Evolutionary conservation across 1,140 invertebrate genomes (phyloP).

Genomic region (Drosophila sp.): DNA sequence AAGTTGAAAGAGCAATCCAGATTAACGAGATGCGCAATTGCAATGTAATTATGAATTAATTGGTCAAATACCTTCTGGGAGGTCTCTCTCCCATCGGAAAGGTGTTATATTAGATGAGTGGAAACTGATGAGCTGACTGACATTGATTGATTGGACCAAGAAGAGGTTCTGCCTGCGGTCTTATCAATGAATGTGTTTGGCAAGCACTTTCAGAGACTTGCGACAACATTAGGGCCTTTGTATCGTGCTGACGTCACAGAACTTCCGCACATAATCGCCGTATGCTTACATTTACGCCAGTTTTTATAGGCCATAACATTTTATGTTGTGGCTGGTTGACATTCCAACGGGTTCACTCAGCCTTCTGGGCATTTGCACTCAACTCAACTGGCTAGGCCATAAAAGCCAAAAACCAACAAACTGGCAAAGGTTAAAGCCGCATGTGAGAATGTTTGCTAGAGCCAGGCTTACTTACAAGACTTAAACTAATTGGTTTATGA

Average conservation of each 20-base stretch:
- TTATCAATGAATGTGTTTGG: conserved; percentile 5
- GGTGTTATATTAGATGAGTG: conserved; percentile 1
- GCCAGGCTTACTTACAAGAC: background rate
- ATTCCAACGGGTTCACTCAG: conserved; percentile 16
- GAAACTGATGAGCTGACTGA: background rate
- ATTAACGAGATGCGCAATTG: conserved; percentile 30
- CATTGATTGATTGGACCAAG: background rate
- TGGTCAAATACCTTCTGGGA: background rate
- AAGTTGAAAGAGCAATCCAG: background rate
- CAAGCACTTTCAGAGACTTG: conserved; percentile 1
- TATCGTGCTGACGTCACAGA: background rate
- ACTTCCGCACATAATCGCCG: conserved; percentile 30
- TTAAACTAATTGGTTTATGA: conserved; percentile 1
- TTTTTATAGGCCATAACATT: conserved; percentile 54
- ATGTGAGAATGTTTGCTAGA: background rate
- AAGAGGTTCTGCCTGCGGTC: background rate
- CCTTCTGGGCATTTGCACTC: conserved; percentile 9
- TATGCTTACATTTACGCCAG: conserved; percentile 37
- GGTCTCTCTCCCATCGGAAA: background rate
- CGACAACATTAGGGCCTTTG: conserved; percentile 1
- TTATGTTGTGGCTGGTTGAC: conserved; percentile 27
- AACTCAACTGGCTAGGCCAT: conserved; percentile 9
- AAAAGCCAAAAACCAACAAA: conserved; percentile 30
- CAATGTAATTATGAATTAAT: conserved; percentile 44
- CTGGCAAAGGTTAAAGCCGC: conserved; percentile 39